A percentile compares a stretch with the other conserved stretches of the same genome.
Evolutionary conservation across 2,888 invertebrate species (phyloP).

Genomic region (Caenorhabditis sulstoni): DNA sequence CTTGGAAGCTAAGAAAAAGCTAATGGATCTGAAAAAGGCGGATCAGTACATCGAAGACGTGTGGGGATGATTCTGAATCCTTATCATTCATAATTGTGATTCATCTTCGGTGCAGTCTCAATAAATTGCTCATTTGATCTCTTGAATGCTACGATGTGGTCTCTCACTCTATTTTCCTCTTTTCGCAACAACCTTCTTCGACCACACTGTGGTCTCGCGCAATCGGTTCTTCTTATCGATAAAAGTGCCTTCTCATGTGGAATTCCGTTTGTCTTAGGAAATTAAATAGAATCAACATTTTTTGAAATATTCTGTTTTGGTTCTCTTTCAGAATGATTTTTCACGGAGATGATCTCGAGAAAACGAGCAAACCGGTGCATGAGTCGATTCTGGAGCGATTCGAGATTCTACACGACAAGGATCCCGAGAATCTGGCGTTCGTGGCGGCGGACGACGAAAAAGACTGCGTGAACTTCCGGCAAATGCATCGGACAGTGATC

Average conservation of each 20-base stretch:
- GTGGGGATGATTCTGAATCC: constrained; percentile 79
- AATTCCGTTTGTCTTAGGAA: background rate
- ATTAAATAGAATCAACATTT: too few relatives aligned
- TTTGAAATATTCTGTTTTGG: too few relatives aligned
- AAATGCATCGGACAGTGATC: constrained; percentile 41
- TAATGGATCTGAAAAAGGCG: constrained; percentile 79
- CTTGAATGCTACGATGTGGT: background rate
- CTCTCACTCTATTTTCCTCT: background rate
- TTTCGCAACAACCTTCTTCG: background rate
- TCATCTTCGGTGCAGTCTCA: background rate
- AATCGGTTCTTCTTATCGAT: constrained; percentile 13
- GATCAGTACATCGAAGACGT: constrained; percentile 82
- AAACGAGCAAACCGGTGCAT: constrained; percentile 46
- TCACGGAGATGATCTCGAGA: constrained; percentile 26
- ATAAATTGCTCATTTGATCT: background rate
- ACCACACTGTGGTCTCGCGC: background rate
- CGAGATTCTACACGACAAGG: constrained; percentile 44
- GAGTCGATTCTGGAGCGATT: constrained; percentile 45
- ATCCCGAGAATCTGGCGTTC: constrained; percentile 58
- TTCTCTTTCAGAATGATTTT: constrained; percentile 35
- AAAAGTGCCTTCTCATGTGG: background rate
- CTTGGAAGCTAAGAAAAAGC: background rate
- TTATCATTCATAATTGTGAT: constrained; percentile 3
- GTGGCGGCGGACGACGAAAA: constrained; percentile 56
- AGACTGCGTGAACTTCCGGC: constrained; percentile 40